These are phyloP conservation scores for Passer montanus DNA, from an alignment of 2,113 vertebrate species.

Conservation along the genomic window DNA sequence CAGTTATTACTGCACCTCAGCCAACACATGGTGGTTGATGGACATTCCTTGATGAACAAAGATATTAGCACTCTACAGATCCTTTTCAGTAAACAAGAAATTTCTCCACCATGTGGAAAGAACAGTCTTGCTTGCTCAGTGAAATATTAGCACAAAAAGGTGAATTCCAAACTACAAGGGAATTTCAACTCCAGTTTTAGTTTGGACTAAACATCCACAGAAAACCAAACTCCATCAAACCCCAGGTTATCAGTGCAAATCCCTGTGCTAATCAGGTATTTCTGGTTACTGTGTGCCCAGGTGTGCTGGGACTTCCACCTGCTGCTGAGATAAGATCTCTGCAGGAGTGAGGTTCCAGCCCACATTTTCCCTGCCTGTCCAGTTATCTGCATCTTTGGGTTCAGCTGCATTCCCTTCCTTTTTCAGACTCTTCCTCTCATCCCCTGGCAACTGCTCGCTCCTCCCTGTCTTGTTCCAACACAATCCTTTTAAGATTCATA, in stretches of 20 bases:
- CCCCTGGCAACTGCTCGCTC: constrained; percentile 10
- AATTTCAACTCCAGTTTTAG: background rate
- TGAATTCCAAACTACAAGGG: background rate
- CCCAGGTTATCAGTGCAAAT: background rate
- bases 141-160: background rate
- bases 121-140: background rate
- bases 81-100: background rate
- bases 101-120: background rate
- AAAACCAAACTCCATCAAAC: background rate
- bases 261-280: background rate
- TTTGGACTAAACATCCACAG: background rate
- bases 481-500: background rate
- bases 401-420: background rate
- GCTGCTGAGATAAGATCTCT: background rate
- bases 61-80: background rate
- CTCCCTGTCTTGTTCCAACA: background rate
- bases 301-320: constrained; percentile 7
- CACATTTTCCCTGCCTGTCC: background rate
- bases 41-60: background rate
- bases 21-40: background rate
- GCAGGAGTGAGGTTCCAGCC: background rate
- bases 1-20: background rate
- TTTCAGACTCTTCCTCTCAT: background rate
- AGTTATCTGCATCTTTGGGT: background rate
- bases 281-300: background rate